These are phyloP conservation scores for Euwallacea similis DNA, from an alignment of 1,140 invertebrate species.

Conservation along the genomic window DNA sequence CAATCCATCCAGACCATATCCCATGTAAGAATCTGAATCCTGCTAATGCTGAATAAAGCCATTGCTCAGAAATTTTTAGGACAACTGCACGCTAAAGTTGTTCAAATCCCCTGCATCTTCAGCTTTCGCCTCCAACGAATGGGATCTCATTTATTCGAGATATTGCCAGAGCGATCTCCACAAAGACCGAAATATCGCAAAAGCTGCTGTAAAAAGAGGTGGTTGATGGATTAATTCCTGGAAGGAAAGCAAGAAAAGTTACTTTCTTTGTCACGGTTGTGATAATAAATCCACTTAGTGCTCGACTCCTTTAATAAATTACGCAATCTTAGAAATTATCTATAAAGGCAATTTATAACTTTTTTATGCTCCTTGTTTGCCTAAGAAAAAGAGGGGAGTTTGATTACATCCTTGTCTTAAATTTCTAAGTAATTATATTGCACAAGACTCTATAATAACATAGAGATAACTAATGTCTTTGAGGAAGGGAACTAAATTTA, in stretches of 20 bases:
- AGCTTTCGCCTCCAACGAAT: background rate
- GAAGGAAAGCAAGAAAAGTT: slow-evolving; percentile 6
- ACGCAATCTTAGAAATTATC: background rate
- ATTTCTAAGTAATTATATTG: no score
- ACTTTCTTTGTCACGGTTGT: slow-evolving; percentile 5
- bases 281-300: slow-evolving; percentile 5
- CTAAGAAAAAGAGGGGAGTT: no score
- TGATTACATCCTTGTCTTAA: no score
- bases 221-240: slow-evolving; percentile 1
- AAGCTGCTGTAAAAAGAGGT: background rate
- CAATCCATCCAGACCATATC: no score
- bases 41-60: no score
- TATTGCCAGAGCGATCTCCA: background rate
- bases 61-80: no score
- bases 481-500: no score
- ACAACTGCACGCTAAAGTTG: no score
- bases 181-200: background rate
- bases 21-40: no score
- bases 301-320: slow-evolving; percentile 6
- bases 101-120: slow-evolving; percentile 1
- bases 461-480: no score
- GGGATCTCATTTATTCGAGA: background rate
- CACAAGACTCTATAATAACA: no score
- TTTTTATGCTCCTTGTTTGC: no score
- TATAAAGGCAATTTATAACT: background rate